These are phyloP conservation scores for Ecdyonurus torrentis DNA, from an alignment of 2,888 invertebrate species.

Conservation along the genomic window DNA sequence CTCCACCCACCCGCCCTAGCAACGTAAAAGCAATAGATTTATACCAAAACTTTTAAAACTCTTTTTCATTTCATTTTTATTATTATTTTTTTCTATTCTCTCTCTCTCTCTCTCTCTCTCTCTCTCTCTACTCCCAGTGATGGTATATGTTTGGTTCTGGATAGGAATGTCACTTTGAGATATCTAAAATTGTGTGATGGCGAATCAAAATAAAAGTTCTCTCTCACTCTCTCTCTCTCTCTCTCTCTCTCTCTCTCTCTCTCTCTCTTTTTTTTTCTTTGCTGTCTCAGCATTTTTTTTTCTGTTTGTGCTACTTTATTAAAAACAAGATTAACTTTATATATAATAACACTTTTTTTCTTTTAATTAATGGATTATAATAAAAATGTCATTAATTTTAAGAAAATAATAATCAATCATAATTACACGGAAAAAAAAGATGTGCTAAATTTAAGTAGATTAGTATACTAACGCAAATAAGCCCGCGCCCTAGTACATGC, in stretches of 20 bases:
- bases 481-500: too few relatives aligned
- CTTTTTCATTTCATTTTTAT: not conserved
- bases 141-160: not conserved
- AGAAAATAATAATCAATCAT: not conserved
- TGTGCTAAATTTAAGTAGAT: too few relatives aligned
- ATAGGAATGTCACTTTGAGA: not conserved
- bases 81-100: not conserved
- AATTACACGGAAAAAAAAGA: not conserved
- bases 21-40: not conserved
- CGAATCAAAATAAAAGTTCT: not conserved
- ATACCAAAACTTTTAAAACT: not conserved
- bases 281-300: not conserved
- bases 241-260: not conserved
- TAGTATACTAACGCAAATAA: too few relatives aligned
- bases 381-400: not conserved
- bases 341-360: not conserved
- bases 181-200: not conserved
- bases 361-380: not conserved
- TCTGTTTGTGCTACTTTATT: too few relatives aligned
- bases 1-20: too few relatives aligned
- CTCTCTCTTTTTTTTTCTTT: not conserved
- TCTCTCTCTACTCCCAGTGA: slow-evolving; percentile 7
- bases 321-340: too few relatives aligned
- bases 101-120: slow-evolving; percentile 3
- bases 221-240: slow-evolving; percentile 1